phyloP scores from a whole-genome alignment of 2,888 invertebrate species.

The Adineta ricciae region DNA sequence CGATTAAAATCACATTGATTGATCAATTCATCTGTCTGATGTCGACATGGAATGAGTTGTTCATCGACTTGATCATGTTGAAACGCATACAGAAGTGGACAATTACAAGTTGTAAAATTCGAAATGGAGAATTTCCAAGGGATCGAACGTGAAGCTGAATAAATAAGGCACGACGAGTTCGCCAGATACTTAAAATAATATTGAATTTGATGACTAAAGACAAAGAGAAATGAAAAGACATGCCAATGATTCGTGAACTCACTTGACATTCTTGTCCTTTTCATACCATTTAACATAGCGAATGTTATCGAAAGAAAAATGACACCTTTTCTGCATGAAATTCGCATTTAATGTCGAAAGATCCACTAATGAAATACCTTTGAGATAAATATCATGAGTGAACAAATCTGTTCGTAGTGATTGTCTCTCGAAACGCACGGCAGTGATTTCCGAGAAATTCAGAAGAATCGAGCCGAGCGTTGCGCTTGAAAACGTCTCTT shows the following conservation, averaged over 20 bases:
- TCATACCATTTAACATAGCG: not conserved
- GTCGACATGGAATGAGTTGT: not conserved
- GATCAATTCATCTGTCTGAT: not conserved
- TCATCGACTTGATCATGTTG: not conserved
- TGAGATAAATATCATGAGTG: not conserved
- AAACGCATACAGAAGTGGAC: not conserved
- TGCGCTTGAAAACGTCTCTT: not conserved
- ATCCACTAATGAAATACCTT: not conserved
- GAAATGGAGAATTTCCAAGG: not conserved
- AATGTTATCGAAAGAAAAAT: not conserved
- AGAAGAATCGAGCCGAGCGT: not conserved
- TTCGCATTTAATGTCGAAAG: not conserved
- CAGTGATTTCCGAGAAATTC: not conserved
- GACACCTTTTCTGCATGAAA: not conserved
- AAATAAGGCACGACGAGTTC: not conserved
- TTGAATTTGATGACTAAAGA: not conserved
- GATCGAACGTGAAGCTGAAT: not conserved
- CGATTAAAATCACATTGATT: not conserved
- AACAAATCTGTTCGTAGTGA: not conserved
- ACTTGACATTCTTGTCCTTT: not conserved
- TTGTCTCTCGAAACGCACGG: not conserved
- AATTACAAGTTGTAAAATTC: not conserved
- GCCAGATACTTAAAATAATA: not conserved
- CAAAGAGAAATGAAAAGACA: not conserved
- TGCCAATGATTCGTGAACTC: not conserved